phyloP scores from a whole-genome alignment of 2,113 vertebrate species.

The Hemibagrus wyckioides region DNA sequence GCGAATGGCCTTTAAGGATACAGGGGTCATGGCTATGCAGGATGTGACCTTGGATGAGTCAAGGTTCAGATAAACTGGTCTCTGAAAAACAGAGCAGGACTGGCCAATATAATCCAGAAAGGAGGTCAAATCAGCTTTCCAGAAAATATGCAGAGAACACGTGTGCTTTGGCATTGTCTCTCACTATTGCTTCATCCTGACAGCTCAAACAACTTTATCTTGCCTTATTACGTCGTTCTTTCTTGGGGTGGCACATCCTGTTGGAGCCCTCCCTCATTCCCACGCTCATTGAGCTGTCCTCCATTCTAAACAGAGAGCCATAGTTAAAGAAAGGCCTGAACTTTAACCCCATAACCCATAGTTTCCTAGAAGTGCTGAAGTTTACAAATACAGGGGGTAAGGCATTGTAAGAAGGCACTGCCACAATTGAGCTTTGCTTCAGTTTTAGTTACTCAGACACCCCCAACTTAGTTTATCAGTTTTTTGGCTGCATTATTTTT shows the following conservation, averaged over 20 bases:
- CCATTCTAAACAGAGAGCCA: constrained; percentile 34
- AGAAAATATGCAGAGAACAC: neutral
- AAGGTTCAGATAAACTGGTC: neutral
- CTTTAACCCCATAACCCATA: constrained; percentile 46
- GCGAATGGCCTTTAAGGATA: constrained; percentile 10
- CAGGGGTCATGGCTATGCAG: neutral
- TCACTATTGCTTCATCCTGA: neutral
- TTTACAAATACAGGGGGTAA: constrained; percentile 42
- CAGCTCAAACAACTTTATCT: constrained; percentile 5
- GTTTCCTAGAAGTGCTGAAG: constrained; percentile 41
- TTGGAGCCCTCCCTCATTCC: constrained; percentile 42
- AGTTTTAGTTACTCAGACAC: neutral
- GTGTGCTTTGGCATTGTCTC: neutral
- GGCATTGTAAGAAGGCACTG: neutral
- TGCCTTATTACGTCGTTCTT: neutral
- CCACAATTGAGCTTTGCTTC: constrained; percentile 31
- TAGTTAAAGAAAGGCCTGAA: constrained; percentile 48
- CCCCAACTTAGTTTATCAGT: neutral
- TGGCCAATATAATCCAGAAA: neutral
- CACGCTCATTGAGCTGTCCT: constrained; percentile 50
- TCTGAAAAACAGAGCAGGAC: neutral
- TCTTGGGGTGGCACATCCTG: neutral
- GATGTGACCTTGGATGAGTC: neutral
- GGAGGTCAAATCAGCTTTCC: neutral
- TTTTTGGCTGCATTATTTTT: neutral